These are phyloP conservation scores for Sinelater perroti DNA, from an alignment of 2,888 invertebrate species.

Conservation along the genomic window DNA sequence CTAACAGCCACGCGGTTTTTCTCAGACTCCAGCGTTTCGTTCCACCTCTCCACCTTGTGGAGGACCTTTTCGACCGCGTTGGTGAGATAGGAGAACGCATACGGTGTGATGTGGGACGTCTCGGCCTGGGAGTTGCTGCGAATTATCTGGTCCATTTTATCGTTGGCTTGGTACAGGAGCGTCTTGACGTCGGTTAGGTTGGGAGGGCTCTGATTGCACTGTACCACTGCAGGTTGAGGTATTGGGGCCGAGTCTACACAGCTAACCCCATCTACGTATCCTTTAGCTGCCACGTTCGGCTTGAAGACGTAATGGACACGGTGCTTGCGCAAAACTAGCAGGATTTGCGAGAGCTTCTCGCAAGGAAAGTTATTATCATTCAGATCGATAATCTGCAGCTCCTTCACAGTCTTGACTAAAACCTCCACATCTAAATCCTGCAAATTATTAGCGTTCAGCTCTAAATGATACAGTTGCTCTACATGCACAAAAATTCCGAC, in stretches of 20 bases:
- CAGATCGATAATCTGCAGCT: constrained; percentile 10
- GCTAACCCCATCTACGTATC: constrained; percentile 17
- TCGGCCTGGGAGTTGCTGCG: background rate
- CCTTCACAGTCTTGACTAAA: background rate
- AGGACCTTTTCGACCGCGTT: background rate
- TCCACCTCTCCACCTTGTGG: background rate
- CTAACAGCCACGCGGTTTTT: too few species aligned
- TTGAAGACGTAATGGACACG: background rate
- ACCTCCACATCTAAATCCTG: background rate
- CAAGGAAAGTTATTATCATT: constrained; percentile 26
- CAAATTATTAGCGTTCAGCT: constrained; percentile 20
- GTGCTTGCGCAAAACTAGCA: background rate
- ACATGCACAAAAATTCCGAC: background rate
- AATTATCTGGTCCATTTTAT: constrained; percentile 1
- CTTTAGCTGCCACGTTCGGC: background rate
- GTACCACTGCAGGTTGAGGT: background rate
- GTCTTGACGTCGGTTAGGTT: constrained; percentile 1
- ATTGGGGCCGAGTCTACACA: background rate
- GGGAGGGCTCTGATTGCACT: background rate
- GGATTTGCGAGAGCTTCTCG: constrained; percentile 2
- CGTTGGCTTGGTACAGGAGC: background rate
- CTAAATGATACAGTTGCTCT: background rate
- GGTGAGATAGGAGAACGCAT: background rate
- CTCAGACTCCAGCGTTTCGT: too few species aligned
- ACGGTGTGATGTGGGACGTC: background rate